These are phyloP conservation scores for Panagrolaimus sp. DNA, from an alignment of 1,140 invertebrate species.

Conservation along the genomic window DNA sequence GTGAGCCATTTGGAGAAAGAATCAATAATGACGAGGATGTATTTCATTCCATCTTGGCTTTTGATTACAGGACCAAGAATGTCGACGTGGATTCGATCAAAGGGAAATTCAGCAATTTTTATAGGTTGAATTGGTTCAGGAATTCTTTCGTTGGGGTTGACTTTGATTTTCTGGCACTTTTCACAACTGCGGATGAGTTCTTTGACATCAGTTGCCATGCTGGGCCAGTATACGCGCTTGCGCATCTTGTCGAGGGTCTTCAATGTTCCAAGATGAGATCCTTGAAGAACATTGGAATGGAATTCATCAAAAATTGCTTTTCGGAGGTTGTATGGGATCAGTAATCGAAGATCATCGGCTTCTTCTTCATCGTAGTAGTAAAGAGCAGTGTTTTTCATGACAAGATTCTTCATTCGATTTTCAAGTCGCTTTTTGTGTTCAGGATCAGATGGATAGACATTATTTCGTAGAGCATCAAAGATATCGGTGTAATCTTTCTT, in stretches of 20 bases:
- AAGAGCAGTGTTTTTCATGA: no score
- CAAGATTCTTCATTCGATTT: no score
- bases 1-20: constrained; percentile 18
- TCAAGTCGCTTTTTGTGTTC: no score
- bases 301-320: background rate
- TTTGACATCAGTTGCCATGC: background rate
- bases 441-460: no score
- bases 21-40: constrained; percentile 10
- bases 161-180: background rate
- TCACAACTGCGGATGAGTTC: background rate
- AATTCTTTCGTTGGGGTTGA: background rate
- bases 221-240: constrained; percentile 16
- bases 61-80: constrained; percentile 5
- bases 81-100: constrained; percentile 12
- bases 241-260: constrained; percentile 11
- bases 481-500: background rate
- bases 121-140: background rate
- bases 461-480: background rate
- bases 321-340: constrained; percentile 17
- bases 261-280: constrained; percentile 21
- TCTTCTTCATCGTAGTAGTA: no score
- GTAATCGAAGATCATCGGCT: no score
- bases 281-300: constrained; percentile 12
- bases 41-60: background rate
- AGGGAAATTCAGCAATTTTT: background rate